These are phyloP conservation scores for Synanthedon myopaeformis DNA, from an alignment of 2,888 invertebrate species.

Conservation along the genomic window DNA sequence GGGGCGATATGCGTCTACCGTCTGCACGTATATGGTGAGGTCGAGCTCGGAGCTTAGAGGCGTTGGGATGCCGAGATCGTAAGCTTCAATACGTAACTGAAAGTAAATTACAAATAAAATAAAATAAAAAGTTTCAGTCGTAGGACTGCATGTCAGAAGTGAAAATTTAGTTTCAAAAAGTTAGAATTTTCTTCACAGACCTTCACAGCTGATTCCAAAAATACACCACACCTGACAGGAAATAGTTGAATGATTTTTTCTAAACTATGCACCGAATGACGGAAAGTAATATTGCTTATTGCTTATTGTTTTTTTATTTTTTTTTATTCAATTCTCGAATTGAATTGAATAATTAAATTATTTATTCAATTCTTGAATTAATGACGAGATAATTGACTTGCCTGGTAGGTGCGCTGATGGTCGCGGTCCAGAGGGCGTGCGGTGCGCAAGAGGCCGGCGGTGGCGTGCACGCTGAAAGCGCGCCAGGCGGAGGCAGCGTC, in stretches of 20 bases:
- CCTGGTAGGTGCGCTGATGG: slow-evolving; percentile 88
- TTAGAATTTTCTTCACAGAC: too few species aligned
- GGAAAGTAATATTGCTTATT: background rate
- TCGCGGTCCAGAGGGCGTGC: slow-evolving; percentile 81
- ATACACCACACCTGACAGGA: too few species aligned
- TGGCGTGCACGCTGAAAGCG: slow-evolving; percentile 83
- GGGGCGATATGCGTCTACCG: slow-evolving; percentile 90
- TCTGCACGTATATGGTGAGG: slow-evolving; percentile 86
- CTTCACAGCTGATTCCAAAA: too few species aligned
- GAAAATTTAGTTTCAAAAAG: too few species aligned
- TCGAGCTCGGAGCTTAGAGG: slow-evolving; percentile 89
- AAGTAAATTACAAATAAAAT: slow-evolving; percentile 2
- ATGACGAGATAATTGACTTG: slow-evolving; percentile 45
- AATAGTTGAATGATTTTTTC: too few species aligned
- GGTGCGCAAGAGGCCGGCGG: slow-evolving; percentile 81
- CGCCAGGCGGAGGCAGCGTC: slow-evolving; percentile 86
- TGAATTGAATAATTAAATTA: too few species aligned
- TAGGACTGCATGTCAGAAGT: too few species aligned
- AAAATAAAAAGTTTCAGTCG: too few species aligned
- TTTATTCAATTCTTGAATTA: too few species aligned
- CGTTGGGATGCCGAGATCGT: slow-evolving; percentile 88
- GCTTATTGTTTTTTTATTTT: too few species aligned
- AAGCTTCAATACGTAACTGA: slow-evolving; percentile 90
- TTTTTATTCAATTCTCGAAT: too few species aligned
- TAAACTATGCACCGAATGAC: slow-evolving; percentile 4